These are phyloP conservation scores for Mongoloraphidia duomilia DNA, from an alignment of 2,888 invertebrate species.

Conservation along the genomic window DNA sequence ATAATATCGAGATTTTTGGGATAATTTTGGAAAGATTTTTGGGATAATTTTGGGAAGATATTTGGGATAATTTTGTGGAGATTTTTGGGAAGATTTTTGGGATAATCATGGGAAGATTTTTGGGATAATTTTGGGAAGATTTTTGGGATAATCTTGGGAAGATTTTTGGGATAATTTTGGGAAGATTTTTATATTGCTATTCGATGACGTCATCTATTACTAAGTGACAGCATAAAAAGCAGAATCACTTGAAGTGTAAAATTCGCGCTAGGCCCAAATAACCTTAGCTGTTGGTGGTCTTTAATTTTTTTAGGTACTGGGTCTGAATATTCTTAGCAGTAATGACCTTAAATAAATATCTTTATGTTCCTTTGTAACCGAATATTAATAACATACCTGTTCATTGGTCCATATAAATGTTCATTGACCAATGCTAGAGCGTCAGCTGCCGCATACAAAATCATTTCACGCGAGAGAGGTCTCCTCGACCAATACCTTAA, in stretches of 20 bases:
- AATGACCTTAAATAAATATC: not conserved
- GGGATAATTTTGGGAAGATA: no score
- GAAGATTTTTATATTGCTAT: no score
- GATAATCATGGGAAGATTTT: no score
- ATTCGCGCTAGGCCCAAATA: not conserved
- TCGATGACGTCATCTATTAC: not conserved
- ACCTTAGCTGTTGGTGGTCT: not conserved
- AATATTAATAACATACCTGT: slow-evolving; percentile 29
- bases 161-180: no score
- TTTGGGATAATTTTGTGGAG: not conserved
- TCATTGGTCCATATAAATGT: slow-evolving; percentile 61
- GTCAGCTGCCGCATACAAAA: slow-evolving; percentile 81
- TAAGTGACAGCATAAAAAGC: not conserved
- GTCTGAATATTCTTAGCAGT: not conserved
- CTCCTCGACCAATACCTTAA: slow-evolving; percentile 67
- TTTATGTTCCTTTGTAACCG: not conserved
- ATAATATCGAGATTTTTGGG: no score
- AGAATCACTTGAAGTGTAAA: not conserved
- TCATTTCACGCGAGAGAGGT: slow-evolving; percentile 81
- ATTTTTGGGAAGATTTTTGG: not conserved
- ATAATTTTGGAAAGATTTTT: no score
- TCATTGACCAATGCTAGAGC: slow-evolving; percentile 77
- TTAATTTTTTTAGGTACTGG: not conserved
- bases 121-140: no score
- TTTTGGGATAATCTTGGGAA: no score